Conservation (phyloP, 1,140 invertebrate species). For the Schlechtendalia chinensis region DNA sequence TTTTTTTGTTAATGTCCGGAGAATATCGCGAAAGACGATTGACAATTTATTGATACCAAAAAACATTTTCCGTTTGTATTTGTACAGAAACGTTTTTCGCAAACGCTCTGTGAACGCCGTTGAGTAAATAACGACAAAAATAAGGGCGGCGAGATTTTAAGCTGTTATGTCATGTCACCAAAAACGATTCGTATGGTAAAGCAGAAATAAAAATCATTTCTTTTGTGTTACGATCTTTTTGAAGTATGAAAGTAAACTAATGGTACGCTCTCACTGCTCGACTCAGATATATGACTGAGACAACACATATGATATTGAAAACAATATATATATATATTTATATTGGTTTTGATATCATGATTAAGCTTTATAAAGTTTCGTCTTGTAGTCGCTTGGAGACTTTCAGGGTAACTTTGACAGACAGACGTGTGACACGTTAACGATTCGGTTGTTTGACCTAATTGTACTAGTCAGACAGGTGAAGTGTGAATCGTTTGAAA, state of each 20-base stretch:
- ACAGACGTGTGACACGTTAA: not conserved
- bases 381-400: not conserved
- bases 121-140: not conserved
- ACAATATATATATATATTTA: too few species aligned
- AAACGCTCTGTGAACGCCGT: not conserved
- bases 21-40: not conserved
- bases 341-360: constrained; percentile 14
- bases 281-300: too few species aligned
- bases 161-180: not conserved
- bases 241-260: not conserved
- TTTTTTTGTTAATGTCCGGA: not conserved
- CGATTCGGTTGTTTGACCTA: constrained; percentile 6
- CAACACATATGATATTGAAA: too few species aligned
- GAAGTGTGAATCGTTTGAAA: not conserved
- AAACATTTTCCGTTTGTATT: not conserved
- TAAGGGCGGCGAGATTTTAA: not conserved
- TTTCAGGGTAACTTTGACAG: not conserved
- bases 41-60: not conserved
- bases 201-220: not conserved
- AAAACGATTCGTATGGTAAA: not conserved
- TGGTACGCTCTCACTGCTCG: too few species aligned
- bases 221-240: not conserved
- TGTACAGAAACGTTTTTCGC: not conserved
- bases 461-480: not conserved
- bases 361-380: not conserved